A percentile compares a stretch with the other conserved stretches of the same genome.
Evolutionary conservation across 2,113 vertebrate genomes (phyloP).

Genomic region (mouse (Mus musculus)): DNA sequence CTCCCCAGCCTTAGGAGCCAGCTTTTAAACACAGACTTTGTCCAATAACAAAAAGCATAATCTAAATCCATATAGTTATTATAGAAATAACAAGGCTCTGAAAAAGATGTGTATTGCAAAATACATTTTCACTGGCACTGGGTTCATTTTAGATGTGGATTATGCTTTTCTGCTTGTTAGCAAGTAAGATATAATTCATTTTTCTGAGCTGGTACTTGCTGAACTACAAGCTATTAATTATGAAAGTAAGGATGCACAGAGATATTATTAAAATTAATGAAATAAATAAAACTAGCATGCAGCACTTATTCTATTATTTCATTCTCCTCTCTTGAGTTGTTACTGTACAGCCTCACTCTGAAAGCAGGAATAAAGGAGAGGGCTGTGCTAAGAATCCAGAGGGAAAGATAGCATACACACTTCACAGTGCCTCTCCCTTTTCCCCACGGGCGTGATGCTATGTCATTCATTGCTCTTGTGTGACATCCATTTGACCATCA

Average conservation of each 20-base stretch:
- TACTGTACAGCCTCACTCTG: neutral
- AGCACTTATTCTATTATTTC: neutral
- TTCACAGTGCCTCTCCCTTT: neutral
- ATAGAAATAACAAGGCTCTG: neutral
- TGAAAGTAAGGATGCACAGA: neutral
- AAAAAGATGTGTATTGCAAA: neutral
- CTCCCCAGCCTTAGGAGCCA: neutral
- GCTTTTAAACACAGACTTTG: neutral
- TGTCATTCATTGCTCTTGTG: neutral
- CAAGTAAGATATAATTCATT: neutral
- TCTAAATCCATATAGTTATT: neutral
- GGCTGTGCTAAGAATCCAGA: neutral
- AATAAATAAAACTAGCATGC: neutral
- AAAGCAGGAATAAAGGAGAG: neutral
- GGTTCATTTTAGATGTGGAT: neutral
- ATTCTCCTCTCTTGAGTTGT: neutral
- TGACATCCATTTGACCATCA: neutral
- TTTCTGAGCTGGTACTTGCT: neutral
- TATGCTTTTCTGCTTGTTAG: constrained; percentile 4
- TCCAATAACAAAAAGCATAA: neutral
- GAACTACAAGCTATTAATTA: neutral
- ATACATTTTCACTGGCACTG: neutral
- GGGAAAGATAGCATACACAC: neutral
- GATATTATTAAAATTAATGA: neutral
- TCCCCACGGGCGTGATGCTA: neutral